Evolutionary conservation across 2,113 vertebrate species (phyloP), one percentile per base, ranked within the genome.

Genomic region (Herpailurus yagouaroundi): DNA sequence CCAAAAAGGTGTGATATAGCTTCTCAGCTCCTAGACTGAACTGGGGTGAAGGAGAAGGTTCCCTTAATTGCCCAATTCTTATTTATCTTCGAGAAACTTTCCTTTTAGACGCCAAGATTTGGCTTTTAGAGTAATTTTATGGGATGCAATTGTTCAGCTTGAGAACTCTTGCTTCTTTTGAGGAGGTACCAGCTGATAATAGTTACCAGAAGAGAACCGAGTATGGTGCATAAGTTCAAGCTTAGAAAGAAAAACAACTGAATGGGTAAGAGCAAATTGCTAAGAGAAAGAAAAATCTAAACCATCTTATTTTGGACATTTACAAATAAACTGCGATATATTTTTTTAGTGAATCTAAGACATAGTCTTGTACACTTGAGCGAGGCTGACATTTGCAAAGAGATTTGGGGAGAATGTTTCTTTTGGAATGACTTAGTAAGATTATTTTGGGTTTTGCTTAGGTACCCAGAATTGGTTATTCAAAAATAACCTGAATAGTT

Each of bases 331-430:
- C 29, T 8, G 31, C 0, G 4, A 1, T 16, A 38, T 63, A 38
- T 80, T 71, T 71, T 88, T 57, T 92, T 92, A 91, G 89, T 45
- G 18, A 93, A 55, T 90, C 50, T n/a, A 69, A 96, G n/a, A 63
- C 1, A 36, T 82, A 31, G 2, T 41, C 13, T 87, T 66, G 12
- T 4, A 48, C 9, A 29, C 29, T 79, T 95, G 71, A 64, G 29
- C 52, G 86, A 86, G 95, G 33, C 38, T 94, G 77, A 52, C 33
- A 21, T 74, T 93, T 79, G 63, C 12, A 52, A 66, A 55, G 16
- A 66, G 45, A 89, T 66, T 41, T 86, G 29, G 31, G 31, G 16
- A 57, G 63, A 55, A 7, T 64, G 25, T 84, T 91, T 82, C n/a
- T 96, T 64, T 92, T 69, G 68, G 31, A 74, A 68, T 84, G 45